These are phyloP conservation scores for Gambelia wislizenii DNA, from an alignment of 2,797 vertebrate species.

Conservation along the genomic window DNA sequence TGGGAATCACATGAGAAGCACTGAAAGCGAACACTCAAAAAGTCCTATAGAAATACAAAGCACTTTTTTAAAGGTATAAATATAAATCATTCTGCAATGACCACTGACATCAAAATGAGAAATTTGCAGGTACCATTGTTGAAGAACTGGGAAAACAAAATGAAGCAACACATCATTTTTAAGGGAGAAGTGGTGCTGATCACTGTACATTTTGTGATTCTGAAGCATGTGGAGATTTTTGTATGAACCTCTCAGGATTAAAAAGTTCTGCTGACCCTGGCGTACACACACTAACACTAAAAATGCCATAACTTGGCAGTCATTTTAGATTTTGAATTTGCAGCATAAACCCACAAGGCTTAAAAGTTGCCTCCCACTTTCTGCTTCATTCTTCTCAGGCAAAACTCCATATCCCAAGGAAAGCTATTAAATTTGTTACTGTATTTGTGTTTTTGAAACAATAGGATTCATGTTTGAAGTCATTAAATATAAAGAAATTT, in stretches of 20 bases:
- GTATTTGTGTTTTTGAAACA: constrained; percentile 65
- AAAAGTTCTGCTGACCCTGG: background rate
- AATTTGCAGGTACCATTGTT: background rate
- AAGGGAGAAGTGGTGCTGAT: background rate
- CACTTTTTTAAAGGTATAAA: background rate
- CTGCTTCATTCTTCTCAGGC: constrained; percentile 44
- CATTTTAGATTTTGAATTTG: constrained; percentile 54
- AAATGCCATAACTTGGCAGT: background rate
- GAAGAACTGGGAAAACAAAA: background rate
- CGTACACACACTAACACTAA: background rate
- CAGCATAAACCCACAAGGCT: constrained; percentile 23
- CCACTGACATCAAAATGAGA: background rate
- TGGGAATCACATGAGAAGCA: background rate
- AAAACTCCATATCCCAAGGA: constrained; percentile 57
- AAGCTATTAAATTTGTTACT: constrained; percentile 51
- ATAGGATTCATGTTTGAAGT: constrained; percentile 43
- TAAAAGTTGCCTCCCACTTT: constrained; percentile 50
- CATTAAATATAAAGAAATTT: constrained; percentile 60
- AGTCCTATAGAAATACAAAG: background rate
- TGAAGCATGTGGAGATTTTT: background rate
- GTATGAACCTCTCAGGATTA: background rate
- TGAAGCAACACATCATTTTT: background rate
- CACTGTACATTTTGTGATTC: background rate
- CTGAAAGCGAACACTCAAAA: background rate
- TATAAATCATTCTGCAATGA: constrained; percentile 5